These are phyloP conservation scores for Leptopilina clavipes DNA, from an alignment of 1,140 invertebrate species.

Conservation along the genomic window DNA sequence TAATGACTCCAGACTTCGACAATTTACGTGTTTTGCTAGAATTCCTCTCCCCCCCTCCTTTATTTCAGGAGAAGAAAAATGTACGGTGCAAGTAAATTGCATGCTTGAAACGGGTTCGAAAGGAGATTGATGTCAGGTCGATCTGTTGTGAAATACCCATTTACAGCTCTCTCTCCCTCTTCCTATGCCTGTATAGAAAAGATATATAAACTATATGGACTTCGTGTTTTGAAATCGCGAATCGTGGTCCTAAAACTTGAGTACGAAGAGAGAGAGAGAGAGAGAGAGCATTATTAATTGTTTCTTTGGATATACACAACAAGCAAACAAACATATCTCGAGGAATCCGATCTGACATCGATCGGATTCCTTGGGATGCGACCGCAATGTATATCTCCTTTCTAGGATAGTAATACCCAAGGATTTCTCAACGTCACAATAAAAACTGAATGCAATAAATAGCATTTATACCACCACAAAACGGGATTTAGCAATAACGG, in stretches of 20 bases:
- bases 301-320: neutral
- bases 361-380: conserved; percentile 30
- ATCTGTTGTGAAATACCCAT: conserved; percentile 29
- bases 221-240: conserved; percentile 15
- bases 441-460: conserved; percentile 30
- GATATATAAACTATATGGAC: neutral
- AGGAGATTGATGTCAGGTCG: conserved; percentile 34
- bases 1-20: conserved; percentile 12
- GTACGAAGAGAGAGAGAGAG: no score
- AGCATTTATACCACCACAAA: conserved; percentile 30
- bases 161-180: conserved; percentile 12
- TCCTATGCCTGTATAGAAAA: neutral
- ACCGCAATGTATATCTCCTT: conserved; percentile 34
- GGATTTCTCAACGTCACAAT: conserved; percentile 34
- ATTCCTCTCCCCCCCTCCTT: neutral
- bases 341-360: conserved; percentile 11
- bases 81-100: conserved; percentile 28
- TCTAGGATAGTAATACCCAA: conserved; percentile 24
- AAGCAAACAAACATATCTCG: conserved; percentile 8
- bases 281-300: conserved; percentile 20
- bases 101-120: conserved; percentile 31
- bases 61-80: conserved; percentile 16
- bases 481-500: conserved; percentile 29
- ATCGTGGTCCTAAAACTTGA: conserved; percentile 29
- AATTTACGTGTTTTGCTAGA: conserved; percentile 16